Percentiles rank a stretch among this genome's conserved stretches.
Conservation (phyloP, 1,140 invertebrate species). For the Stratiolaelaps scimitus region DNA sequence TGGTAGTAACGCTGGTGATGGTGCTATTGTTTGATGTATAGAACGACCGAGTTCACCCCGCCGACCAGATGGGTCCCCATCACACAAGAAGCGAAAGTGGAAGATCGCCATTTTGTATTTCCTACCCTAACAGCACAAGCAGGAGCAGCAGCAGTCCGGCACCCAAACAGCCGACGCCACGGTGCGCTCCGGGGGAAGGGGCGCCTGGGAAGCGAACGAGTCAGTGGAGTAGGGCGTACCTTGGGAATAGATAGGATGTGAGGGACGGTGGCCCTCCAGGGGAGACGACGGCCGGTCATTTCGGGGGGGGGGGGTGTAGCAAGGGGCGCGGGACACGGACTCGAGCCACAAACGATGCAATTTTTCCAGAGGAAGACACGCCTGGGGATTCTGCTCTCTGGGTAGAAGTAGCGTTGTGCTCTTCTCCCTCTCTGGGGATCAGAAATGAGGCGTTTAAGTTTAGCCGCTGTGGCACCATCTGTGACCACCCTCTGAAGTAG, state of each 20-base stretch:
- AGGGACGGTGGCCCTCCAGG: too few species aligned
- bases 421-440: conserved; percentile 9
- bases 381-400: conserved; percentile 14
- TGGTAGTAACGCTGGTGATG: too few species aligned
- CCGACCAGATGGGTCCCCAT: conserved; percentile 11
- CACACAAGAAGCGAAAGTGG: conserved; percentile 10
- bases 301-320: neutral
- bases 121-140: too few species aligned
- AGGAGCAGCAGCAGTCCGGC: too few species aligned
- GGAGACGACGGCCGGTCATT: too few species aligned
- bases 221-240: too few species aligned
- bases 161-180: too few species aligned
- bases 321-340: neutral
- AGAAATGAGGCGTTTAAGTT: conserved; percentile 29
- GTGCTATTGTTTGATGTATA: conserved; percentile 22
- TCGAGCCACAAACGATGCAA: conserved; percentile 22
- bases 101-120: conserved; percentile 24
- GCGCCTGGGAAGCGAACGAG: too few species aligned
- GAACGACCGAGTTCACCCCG: neutral
- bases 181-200: too few species aligned
- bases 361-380: conserved; percentile 24
- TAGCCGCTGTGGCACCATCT: conserved; percentile 23
- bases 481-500: conserved; percentile 6
- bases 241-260: too few species aligned
- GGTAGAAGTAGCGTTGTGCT: too few species aligned